phyloP scores from a whole-genome alignment of 2,113 vertebrate genomes.

The Crotalus viridis region DNA sequence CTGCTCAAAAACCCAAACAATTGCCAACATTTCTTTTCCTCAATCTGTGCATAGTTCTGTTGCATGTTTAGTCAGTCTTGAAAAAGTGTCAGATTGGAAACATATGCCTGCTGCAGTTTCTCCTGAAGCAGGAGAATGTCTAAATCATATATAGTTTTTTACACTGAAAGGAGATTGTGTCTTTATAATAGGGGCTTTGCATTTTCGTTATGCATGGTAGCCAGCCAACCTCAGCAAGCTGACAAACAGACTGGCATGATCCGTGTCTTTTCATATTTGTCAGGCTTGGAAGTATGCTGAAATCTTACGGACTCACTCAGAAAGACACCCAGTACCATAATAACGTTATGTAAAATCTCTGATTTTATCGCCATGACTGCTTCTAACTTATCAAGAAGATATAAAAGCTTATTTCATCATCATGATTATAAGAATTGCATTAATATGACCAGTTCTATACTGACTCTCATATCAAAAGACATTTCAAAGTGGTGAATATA shows the following conservation, averaged over 20 bases:
- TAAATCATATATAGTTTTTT: background rate
- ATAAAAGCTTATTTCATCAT: background rate
- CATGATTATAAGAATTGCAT: background rate
- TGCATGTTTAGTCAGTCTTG: background rate
- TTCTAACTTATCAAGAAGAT: background rate
- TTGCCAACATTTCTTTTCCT: background rate
- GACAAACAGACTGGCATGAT: background rate
- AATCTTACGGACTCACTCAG: background rate
- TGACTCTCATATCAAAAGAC: background rate
- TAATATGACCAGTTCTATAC: background rate
- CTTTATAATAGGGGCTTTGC: background rate
- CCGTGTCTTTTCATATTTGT: background rate
- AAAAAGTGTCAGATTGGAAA: conserved; percentile 12
- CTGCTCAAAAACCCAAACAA: conserved; percentile 10
- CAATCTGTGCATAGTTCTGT: background rate
- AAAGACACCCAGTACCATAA: background rate
- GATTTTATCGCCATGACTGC: background rate
- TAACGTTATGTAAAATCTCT: background rate
- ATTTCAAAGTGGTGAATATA: background rate
- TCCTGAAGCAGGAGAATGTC: background rate
- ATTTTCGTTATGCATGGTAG: background rate
- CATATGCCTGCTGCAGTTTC: background rate
- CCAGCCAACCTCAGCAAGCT: background rate
- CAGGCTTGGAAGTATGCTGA: background rate
- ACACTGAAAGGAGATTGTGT: background rate